These are phyloP conservation scores for Drosophila incognita DNA, from an alignment of 2,888 invertebrate genomes.

Conservation along the genomic window DNA sequence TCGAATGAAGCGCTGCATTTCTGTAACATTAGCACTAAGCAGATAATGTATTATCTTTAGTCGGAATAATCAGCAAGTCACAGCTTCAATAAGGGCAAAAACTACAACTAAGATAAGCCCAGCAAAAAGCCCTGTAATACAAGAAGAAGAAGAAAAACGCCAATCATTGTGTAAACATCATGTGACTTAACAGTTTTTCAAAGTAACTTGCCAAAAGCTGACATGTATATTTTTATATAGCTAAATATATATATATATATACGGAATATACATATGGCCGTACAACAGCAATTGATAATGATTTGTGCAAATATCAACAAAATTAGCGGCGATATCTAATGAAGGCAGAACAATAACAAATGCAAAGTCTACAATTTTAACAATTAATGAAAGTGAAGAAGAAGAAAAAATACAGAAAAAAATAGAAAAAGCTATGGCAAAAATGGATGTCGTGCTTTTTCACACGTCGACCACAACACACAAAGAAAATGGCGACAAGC, in stretches of 20 bases:
- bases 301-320: conserved; percentile 55
- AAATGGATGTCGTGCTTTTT: conserved; percentile 52
- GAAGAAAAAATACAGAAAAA: not conserved
- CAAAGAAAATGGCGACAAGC: conserved; percentile 27
- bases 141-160: conserved; percentile 10
- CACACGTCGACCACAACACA: conserved; percentile 70
- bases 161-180: conserved; percentile 46
- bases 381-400: conserved; percentile 13
- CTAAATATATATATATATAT: not conserved
- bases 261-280: not conserved
- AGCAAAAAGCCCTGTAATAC: not conserved
- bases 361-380: conserved; percentile 42
- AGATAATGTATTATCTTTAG: no score
- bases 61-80: conserved; percentile 16
- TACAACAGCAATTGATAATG: conserved; percentile 37
- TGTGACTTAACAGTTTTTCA: conserved; percentile 64
- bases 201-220: conserved; percentile 52
- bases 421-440: not conserved
- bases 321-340: conserved; percentile 23
- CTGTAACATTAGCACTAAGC: conserved; percentile 3
- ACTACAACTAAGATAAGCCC: conserved; percentile 15
- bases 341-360: conserved; percentile 38
- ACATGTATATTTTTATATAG: not conserved
- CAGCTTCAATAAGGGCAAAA: conserved; percentile 15
- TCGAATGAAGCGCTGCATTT: not conserved